Evolutionary conservation across 2,797 vertebrate genomes (phyloP), one percentile per base, ranked within the genome.

Genomic region (Gallirallus australis): DNA sequence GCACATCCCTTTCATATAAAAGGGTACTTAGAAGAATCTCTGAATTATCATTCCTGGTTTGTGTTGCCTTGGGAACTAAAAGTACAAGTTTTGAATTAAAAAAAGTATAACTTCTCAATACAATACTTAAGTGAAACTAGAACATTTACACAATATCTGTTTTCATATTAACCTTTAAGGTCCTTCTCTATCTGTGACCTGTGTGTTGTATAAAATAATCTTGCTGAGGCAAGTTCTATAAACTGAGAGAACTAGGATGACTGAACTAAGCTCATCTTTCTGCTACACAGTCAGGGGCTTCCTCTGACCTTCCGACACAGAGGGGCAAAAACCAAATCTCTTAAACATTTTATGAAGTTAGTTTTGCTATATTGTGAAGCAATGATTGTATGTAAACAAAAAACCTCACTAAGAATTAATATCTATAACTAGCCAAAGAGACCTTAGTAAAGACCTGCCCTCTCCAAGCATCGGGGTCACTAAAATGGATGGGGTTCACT

Each of bases 31-130:
- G 24, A 52, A 82, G 40, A 72, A 75, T 37, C 25, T 64, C 82
- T 61, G 42, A 54, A 64, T 59, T 84, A n/a, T 7, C 33, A 56
- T 53, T 82, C 63, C 63, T 68, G 35, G 17, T 60, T 70, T 86
- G 54, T 13, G 77, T 76, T 94, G 86, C 83, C 83, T 90, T 79
- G 82, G 93, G 77, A 97, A 84, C 85, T 64, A 61, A n/a, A 45
- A 94, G 66, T 53, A 84, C 21, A 40, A 40, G 61, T 84, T 84
- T 70, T 27, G n/a, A 81, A 71, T 69, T 40, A 68, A 53, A 68
- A 70, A 68, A 70, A 69, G 25, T 9, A 7, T 45, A 64, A 39
- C 24, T 45, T 48, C 27, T 63, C 50, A 78, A 31, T 37, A 66
- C 6, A 76, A 50, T 78, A 37, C 63, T 81, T 35, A 21, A 71